Conservation (phyloP, 2,797 vertebrate genomes). For the Mallotus villosus region DNA sequence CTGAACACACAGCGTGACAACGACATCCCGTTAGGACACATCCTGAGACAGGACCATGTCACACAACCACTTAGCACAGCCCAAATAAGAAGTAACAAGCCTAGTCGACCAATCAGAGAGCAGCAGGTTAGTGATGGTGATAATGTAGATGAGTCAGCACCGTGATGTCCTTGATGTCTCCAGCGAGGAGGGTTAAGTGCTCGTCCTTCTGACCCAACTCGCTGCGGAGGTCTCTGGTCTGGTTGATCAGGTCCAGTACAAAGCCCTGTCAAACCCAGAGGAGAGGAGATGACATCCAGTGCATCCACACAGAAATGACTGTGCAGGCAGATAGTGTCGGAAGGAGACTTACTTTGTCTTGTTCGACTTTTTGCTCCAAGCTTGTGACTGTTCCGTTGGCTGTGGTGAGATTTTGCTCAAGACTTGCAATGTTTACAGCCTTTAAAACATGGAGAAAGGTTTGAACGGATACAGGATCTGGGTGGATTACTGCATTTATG, state of each 20-base stretch:
- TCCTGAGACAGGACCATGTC: background rate
- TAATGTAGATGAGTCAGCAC: constrained; percentile 59
- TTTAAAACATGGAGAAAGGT: constrained; percentile 23
- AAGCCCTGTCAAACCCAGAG: constrained; percentile 76
- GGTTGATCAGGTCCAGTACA: constrained; percentile 85
- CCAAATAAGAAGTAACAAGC: background rate
- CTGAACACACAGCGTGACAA: constrained; percentile 59
- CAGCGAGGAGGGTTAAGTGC: constrained; percentile 75
- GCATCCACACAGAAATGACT: background rate
- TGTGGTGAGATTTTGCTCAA: constrained; percentile 75
- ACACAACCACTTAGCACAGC: background rate
- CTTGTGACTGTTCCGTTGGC: constrained; percentile 69
- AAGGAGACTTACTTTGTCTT: constrained; percentile 81
- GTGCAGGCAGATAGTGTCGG: background rate
- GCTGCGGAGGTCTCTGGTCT: constrained; percentile 86
- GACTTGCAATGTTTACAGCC: constrained; percentile 43
- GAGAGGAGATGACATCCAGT: constrained; percentile 8
- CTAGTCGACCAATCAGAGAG: background rate
- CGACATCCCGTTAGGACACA: background rate
- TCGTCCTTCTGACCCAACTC: constrained; percentile 81
- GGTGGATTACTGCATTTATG: too few relatives aligned
- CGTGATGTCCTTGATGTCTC: constrained; percentile 84
- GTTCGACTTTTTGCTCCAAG: constrained; percentile 82
- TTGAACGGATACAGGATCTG: constrained; percentile 24
- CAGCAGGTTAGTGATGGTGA: background rate